Evolutionary conservation across 1,140 invertebrate genomes (phyloP).

Genomic region (Drosophila orena): DNA sequence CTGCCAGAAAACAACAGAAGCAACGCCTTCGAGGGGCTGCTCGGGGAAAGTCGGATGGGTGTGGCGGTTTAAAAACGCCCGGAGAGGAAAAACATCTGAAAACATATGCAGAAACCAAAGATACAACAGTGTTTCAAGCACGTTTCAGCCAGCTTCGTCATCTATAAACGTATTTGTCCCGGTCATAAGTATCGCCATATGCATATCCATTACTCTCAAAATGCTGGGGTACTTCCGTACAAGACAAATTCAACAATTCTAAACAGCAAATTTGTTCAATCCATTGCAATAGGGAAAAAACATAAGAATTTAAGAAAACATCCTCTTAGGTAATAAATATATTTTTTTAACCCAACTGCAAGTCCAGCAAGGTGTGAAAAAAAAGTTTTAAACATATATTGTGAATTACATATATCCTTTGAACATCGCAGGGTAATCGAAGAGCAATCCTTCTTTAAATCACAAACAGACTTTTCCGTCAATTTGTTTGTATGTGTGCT

Average conservation of each 20-base stretch:
- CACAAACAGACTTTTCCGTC: conserved; percentile 2
- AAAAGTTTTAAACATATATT: too few relatives aligned
- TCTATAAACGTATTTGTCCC: conserved; percentile 54
- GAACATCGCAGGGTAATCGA: conserved; percentile 3
- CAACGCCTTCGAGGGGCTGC: conserved; percentile 1
- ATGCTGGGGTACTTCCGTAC: conserved; percentile 2
- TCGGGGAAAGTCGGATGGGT: not conserved
- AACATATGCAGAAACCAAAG: conserved; percentile 32
- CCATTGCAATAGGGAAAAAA: too few relatives aligned
- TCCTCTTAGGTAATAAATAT: too few relatives aligned
- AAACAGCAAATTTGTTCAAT: not conserved
- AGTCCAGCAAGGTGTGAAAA: too few relatives aligned
- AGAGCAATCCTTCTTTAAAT: not conserved
- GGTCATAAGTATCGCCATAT: conserved; percentile 45
- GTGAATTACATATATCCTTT: too few relatives aligned
- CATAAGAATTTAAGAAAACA: too few relatives aligned
- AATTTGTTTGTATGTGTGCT: conserved; percentile 10
- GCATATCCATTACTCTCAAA: conserved; percentile 1
- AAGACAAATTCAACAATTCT: not conserved
- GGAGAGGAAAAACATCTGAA: conserved; percentile 17
- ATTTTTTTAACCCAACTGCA: too few relatives aligned
- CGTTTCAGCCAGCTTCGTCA: conserved; percentile 44
- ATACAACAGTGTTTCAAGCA: conserved; percentile 30
- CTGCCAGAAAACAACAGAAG: conserved; percentile 49
- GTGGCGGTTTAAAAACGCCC: not conserved